These are phyloP conservation scores for Pycnonotus jocosus DNA, from an alignment of 2,113 vertebrate species.

Conservation along the genomic window DNA sequence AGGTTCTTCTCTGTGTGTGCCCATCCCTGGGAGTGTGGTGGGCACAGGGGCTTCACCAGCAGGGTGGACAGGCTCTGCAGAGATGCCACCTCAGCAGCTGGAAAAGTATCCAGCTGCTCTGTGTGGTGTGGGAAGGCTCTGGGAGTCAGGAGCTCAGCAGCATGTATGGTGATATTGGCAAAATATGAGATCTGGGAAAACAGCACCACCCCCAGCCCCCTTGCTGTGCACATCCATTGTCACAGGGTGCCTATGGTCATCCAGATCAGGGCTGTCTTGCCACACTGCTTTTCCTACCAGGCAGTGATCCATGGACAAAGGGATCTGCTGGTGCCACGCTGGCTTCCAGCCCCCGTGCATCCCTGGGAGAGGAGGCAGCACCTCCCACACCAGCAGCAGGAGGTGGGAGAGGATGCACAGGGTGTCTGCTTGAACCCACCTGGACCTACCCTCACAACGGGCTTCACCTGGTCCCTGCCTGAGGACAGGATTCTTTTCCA, in stretches of 20 bases:
- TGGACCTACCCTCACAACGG: not conserved
- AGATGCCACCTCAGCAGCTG: not conserved
- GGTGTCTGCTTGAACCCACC: not conserved
- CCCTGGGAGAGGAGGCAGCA: not conserved
- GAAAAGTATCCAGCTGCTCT: fast-evolving
- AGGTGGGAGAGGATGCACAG: not conserved
- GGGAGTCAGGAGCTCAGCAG: not conserved
- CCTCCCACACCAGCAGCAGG: fast-evolving
- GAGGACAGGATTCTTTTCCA: not conserved
- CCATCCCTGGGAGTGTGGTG: fast-evolving
- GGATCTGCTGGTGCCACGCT: fast-evolving
- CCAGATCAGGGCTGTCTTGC: not conserved
- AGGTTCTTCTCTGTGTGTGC: fast-evolving
- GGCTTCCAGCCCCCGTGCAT: fast-evolving
- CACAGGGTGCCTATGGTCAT: not conserved
- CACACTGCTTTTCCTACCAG: not conserved
- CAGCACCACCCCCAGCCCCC: too few species aligned
- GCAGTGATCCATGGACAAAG: not conserved
- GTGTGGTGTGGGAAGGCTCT: not conserved
- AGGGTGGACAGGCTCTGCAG: fast-evolving
- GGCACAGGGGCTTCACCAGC: not conserved
- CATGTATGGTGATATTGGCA: fast-evolving
- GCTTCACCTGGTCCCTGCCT: not conserved
- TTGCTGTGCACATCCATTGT: not conserved
- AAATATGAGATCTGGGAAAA: not conserved